These are phyloP conservation scores for Ceratosolen solmsi DNA, from an alignment of 1,140 invertebrate species.

Conservation along the genomic window DNA sequence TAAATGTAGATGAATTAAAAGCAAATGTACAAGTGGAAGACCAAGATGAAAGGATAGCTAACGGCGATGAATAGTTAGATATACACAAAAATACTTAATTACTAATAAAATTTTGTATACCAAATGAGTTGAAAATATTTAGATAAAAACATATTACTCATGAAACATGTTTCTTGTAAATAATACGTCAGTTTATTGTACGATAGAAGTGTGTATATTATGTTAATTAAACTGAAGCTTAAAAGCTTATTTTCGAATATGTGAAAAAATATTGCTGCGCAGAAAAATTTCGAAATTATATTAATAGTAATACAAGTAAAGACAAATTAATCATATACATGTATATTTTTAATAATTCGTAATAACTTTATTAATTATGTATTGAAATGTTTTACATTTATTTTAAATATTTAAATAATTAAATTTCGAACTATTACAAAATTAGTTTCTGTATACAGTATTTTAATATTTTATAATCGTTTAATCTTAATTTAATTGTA, in stretches of 20 bases:
- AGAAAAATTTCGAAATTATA: constrained; percentile 37
- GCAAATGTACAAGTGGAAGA: constrained; percentile 58
- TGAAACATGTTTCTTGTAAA: constrained; percentile 35
- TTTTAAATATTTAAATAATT: constrained; percentile 37
- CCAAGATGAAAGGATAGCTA: constrained; percentile 66
- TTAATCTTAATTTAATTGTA: constrained; percentile 32
- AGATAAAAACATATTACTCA: constrained; percentile 23
- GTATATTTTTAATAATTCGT: not conserved
- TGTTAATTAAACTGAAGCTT: constrained; percentile 28
- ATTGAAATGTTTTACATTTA: constrained; percentile 3
- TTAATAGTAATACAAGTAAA: constrained; percentile 31
- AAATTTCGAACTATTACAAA: constrained; percentile 38
- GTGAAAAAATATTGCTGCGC: constrained; percentile 16
- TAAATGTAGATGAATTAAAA: constrained; percentile 72
- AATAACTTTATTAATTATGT: not conserved
- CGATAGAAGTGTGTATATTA: constrained; percentile 19
- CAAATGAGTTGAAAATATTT: constrained; percentile 15
- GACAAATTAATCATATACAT: not conserved
- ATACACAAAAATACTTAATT: constrained; percentile 24
- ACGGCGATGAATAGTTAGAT: constrained; percentile 62
- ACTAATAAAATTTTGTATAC: constrained; percentile 37
- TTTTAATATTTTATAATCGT: constrained; percentile 8
- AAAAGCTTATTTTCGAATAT: constrained; percentile 30
- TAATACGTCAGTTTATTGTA: constrained; percentile 40
- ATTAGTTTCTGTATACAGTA: constrained; percentile 2